Percentiles rank a stretch among this genome's conserved stretches.
Evolutionary conservation across 1,140 invertebrate species (phyloP).

Genomic region (Sitophilus oryzae): DNA sequence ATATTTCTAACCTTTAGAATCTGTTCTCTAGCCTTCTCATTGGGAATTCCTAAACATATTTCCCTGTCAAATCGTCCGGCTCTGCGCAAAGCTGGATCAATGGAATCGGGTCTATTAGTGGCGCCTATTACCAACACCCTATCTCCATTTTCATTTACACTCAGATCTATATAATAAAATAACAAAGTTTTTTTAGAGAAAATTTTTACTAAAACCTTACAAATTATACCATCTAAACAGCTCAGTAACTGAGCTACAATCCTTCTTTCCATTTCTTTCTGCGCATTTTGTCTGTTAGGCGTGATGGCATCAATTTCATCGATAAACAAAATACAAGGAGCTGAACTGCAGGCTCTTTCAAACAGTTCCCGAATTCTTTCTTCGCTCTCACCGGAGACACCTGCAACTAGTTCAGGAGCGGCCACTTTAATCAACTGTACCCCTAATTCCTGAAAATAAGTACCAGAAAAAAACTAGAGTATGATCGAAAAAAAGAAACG

Average conservation of each 20-base stretch:
- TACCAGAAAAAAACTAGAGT: too few species aligned
- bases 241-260: constrained; percentile 89
- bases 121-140: constrained; percentile 88
- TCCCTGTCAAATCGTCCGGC: constrained; percentile 91
- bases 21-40: constrained; percentile 68
- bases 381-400: constrained; percentile 91
- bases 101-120: constrained; percentile 86
- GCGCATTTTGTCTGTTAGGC: constrained; percentile 77
- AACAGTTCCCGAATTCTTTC: constrained; percentile 87
- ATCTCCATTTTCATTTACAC: constrained; percentile 54
- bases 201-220: background rate
- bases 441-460: constrained; percentile 50
- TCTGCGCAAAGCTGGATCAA: constrained; percentile 88
- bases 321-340: constrained; percentile 86
- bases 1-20: constrained; percentile 68
- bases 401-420: constrained; percentile 88
- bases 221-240: constrained; percentile 70
- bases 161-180: constrained; percentile 47
- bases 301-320: constrained; percentile 92
- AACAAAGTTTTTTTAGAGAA: background rate
- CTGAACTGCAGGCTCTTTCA: constrained; percentile 65
- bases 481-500: constrained; percentile 7
- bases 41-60: constrained; percentile 88
- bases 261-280: constrained; percentile 90
- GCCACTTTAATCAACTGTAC: constrained; percentile 80